Base-by-base conservation (phyloP, 1,140 invertebrate genomes). In the Pachypsylla venusta region DNA sequence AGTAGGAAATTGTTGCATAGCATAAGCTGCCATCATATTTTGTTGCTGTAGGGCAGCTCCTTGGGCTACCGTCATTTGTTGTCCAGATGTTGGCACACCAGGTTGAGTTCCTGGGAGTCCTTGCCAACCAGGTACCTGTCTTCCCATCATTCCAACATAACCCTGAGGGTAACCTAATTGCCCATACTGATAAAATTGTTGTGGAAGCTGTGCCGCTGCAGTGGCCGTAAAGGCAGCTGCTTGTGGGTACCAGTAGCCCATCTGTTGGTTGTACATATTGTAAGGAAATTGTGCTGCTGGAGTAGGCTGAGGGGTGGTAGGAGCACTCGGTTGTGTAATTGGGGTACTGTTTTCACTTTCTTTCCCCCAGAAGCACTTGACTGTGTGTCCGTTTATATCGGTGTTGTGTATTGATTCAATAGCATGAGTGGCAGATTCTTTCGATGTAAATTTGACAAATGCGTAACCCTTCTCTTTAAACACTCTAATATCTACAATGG, bases 321-420 rank as follows among this genome's bases (percentile, higher is more conserved):
- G 28, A 14, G 55, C 25, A 26, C 58, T 58, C 5, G 68, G 35
- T 68, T 69, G 2, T n/a, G 68, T 64, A 54, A 56, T 53, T 26
- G 62, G 28, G 25, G 53, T 22, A 26, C 19, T 57, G 16, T 26
- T 28, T n/a, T 26, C 25, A 26, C 30, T 48, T 70, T 98, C 93
- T 74, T 98, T 99, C 10, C 97, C 97, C 97, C 97, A 99, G 70
- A 95, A 98, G 76, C 95, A 99, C 78, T 98, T 98, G 12, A 99
- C 93, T 60, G 84, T 82, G 70, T 95, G 88, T 16, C 95, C 95
- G 70, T 88, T 90, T 60, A 99, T 88, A 74, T 98, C 94, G 59
- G 88, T 93, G 67, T 96, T 96, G 75, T 99, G 93, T 68, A 94
- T 89, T 54, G 86, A 84, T 70, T 96, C 91, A 67, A 99, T 99